These are phyloP conservation scores for Apodemus agrarius DNA, from an alignment of 2,797 vertebrate species.

Conservation along the genomic window DNA sequence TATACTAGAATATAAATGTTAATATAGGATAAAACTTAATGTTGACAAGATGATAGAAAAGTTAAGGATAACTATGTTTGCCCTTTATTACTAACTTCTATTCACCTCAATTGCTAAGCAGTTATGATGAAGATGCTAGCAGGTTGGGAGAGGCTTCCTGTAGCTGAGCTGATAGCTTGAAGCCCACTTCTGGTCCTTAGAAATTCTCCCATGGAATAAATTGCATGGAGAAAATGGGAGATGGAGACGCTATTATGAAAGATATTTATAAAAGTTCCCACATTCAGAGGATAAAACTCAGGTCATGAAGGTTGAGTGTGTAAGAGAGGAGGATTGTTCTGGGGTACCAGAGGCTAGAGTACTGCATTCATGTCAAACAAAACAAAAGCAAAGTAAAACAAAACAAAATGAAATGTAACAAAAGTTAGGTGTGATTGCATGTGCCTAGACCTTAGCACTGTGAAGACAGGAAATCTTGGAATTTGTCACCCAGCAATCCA, in stretches of 20 bases:
- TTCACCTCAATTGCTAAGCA: background rate
- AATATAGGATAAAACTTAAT: background rate
- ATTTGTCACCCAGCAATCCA: background rate
- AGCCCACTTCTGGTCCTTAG: background rate
- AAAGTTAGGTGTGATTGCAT: background rate
- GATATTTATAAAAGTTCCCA: background rate
- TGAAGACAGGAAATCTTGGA: background rate
- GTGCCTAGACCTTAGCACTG: background rate
- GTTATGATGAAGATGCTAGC: background rate
- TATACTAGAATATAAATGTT: background rate
- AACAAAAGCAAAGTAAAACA: background rate
- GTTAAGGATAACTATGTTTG: background rate
- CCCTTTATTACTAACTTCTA: slow-evolving; percentile 1
- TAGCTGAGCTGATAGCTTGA: background rate
- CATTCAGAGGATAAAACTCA: background rate
- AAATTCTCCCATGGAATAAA: background rate
- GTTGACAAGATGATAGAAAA: background rate
- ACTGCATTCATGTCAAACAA: background rate
- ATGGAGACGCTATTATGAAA: background rate
- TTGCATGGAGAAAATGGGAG: background rate
- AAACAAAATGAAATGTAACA: background rate
- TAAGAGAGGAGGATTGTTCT: background rate
- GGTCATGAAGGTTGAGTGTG: background rate
- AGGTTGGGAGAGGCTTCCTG: background rate
- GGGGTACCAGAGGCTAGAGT: background rate